Evolutionary conservation across 2,797 vertebrate genomes (phyloP), one percentile per base, ranked within the genome.

Genomic region (Mormyrus proboscirostris): DNA sequence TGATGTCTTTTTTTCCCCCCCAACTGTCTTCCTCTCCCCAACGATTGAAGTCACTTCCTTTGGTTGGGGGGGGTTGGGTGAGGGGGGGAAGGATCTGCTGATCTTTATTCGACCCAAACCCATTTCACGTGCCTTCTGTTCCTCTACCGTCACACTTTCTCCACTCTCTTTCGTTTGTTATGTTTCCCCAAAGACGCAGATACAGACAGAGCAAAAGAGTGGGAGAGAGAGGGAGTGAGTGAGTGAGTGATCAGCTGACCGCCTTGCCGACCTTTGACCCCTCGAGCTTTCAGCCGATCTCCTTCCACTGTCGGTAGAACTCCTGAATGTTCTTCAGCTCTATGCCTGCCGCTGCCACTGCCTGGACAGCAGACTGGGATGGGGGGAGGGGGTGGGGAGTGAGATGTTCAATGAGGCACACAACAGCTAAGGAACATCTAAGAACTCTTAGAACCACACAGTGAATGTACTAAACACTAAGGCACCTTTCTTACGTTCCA

Each of bases 301-400:
- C 98, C 92, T 99, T 99, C 98, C 98, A 99, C 95, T 99, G 98
- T 90, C 96, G 97, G 96, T 98, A 99, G 95, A 99, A 99, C 44
- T 98, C 97, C 94, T 97, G 93, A 38, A 99, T 95, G 57, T 99
- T 99, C 92, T 97, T 98, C 91, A 99, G 95, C 91, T 99, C 98
- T 92, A 99, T 96, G 50, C 96, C 98, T 4, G 98, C 97, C 0
- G 93, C 94, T 84, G 94, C 90, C 0, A 95, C 97, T 0, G 97
- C 97, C 94, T 98, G 97, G 89, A 99, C 84, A 14, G 98, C 97
- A 73, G 95, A 92, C 98, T 99, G 95, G 41, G 8, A 4, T 22
- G 82, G 82, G 79, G 76, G n/a, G 2, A 8, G 16, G 41, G 16
- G 5, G 1, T 49, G 47, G 5, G 29, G 10, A 1, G 29, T 69